Conservation (phyloP, 92 coral and sea anemone genomes). For the Blastomussa wellsi region DNA sequence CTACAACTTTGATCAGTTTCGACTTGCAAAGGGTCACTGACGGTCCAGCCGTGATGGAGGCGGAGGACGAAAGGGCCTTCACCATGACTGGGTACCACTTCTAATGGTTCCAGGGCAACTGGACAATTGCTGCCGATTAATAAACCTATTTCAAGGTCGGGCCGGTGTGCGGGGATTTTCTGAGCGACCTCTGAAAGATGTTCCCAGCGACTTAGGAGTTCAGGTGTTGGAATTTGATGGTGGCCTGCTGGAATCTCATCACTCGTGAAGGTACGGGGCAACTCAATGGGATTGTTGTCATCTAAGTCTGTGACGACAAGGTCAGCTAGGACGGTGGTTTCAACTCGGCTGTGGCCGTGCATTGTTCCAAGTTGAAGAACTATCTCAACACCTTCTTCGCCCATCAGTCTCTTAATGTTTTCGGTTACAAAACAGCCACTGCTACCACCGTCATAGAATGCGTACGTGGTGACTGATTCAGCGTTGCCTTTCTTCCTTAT, state of each 20-base stretch:
- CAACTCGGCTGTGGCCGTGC: conserved; percentile 51
- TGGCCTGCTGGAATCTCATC: conserved; percentile 50
- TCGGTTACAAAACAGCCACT: conserved; percentile 70
- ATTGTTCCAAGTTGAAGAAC: conserved; percentile 51
- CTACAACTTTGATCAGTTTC: not conserved
- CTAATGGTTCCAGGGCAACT: conserved; percentile 61
- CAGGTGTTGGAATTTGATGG: conserved; percentile 54
- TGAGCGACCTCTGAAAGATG: conserved; percentile 1
- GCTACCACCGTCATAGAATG: conserved; percentile 70
- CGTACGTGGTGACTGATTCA: conserved; percentile 48
- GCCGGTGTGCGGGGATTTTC: too few species aligned
- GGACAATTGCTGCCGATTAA: conserved; percentile 64
- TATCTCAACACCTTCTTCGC: conserved; percentile 29
- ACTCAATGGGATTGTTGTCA: conserved; percentile 42
- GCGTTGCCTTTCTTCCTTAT: not conserved
- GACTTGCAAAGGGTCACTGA: conserved; percentile 50
- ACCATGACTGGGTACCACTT: conserved; percentile 56
- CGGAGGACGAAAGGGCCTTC: conserved; percentile 61
- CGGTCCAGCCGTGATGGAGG: conserved; percentile 56
- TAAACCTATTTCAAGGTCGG: conserved; percentile 57
- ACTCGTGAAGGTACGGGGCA: conserved; percentile 29
- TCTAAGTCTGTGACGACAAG: conserved; percentile 43
- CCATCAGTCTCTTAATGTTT: conserved; percentile 28
- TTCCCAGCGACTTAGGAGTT: too few species aligned
- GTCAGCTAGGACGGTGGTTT: conserved; percentile 21